Evolutionary conservation across 64 coral and sea anemone genomes (phyloP).

Genomic region (Stylophora pistillata): DNA sequence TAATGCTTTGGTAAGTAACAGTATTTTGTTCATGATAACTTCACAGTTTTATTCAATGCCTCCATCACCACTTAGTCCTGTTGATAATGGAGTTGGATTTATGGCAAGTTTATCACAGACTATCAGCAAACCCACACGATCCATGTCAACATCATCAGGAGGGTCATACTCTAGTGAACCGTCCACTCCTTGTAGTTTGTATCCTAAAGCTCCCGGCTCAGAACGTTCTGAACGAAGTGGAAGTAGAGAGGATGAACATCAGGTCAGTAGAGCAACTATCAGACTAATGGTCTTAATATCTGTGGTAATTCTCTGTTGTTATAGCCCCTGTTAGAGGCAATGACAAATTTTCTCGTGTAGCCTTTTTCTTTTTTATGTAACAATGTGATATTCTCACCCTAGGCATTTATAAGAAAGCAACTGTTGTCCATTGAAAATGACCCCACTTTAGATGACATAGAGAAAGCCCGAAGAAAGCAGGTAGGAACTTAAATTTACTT

Average conservation of each 20-base stretch:
- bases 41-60: slow-evolving; percentile 50
- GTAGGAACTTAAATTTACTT: slow-evolving; percentile 15
- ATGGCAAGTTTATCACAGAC: slow-evolving; percentile 37
- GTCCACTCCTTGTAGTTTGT: slow-evolving; percentile 76
- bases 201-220: slow-evolving; percentile 94
- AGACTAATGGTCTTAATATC: too few relatives aligned
- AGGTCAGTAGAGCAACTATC: slow-evolving; percentile 30
- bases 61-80: slow-evolving; percentile 39
- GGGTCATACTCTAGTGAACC: slow-evolving; percentile 72
- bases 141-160: slow-evolving; percentile 89
- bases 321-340: background rate
- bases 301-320: background rate
- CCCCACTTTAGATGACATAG: slow-evolving; percentile 88
- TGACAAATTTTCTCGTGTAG: background rate
- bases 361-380: too few relatives aligned
- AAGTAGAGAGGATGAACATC: slow-evolving; percentile 88
- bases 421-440: slow-evolving; percentile 96
- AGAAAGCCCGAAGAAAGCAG: slow-evolving; percentile 99
- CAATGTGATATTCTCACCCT: too few relatives aligned
- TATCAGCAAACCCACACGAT: slow-evolving; percentile 72
- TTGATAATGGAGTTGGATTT: slow-evolving; percentile 16
- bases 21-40: background rate
- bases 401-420: slow-evolving; percentile 89
- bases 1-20: background rate
- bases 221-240: slow-evolving; percentile 93